Percentiles rank a stretch among this genome's conserved stretches.
Evolutionary conservation across 35 echinoderm and acorn worm genomes (phyloP).

Genomic region (Heliocidaris tuberculata): DNA sequence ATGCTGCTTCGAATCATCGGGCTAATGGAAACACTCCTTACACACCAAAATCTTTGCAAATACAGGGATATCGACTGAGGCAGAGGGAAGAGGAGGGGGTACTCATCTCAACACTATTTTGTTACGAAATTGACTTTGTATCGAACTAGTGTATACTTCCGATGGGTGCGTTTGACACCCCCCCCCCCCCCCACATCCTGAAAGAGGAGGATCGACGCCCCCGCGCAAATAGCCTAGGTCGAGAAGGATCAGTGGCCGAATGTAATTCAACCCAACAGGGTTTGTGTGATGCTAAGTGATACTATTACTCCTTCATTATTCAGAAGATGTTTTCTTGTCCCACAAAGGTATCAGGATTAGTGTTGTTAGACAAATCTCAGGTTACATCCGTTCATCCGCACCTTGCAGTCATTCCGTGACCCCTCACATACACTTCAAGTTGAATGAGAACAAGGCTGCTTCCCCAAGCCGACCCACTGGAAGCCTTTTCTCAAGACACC

Average conservation of each 20-base stretch:
- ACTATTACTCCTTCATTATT: neutral
- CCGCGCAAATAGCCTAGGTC: neutral
- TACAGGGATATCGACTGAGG: too few species aligned
- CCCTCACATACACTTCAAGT: neutral
- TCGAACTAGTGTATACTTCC: neutral
- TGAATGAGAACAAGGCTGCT: too few species aligned
- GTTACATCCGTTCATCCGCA: neutral
- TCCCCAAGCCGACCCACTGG: too few species aligned
- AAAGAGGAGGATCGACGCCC: neutral
- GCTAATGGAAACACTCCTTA: too few species aligned
- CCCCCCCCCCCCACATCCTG: neutral
- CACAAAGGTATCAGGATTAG: neutral
- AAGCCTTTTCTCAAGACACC: too few species aligned
- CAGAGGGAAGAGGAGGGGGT: too few species aligned
- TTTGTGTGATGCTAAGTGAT: neutral
- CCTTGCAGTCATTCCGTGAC: neutral
- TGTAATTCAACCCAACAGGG: neutral
- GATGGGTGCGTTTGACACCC: neutral
- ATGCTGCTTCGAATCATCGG: too few species aligned
- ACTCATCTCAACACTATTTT: too few species aligned
- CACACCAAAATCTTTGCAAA: too few species aligned
- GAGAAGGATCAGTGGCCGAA: neutral
- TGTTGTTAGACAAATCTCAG: neutral
- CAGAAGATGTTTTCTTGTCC: neutral
- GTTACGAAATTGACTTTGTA: too few species aligned